Percentiles rank a stretch among this genome's conserved stretches.
Evolutionary conservation across 2,113 vertebrate species (phyloP).

Genomic region (Raja brachyura): DNA sequence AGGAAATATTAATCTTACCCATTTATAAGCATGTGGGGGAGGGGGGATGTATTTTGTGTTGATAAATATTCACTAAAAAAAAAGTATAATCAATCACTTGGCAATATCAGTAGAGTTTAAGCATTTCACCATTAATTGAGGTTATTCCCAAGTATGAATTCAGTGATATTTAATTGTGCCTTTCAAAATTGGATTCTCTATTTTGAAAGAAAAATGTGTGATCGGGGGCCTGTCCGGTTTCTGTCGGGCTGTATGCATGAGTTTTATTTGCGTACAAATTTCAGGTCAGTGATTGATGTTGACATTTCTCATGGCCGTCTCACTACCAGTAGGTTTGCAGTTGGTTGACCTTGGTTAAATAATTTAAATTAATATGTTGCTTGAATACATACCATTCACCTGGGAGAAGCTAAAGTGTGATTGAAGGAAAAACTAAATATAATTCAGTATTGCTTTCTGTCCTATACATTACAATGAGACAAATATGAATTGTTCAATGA

Average conservation of each 20-base stretch:
- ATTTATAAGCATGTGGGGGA: neutral
- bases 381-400: neutral
- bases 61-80: neutral
- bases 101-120: neutral
- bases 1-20: neutral
- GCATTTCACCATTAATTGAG: neutral
- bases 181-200: neutral
- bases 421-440: neutral
- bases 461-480: neutral
- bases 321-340: slow-evolving; percentile 11
- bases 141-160: neutral
- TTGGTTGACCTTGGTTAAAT: slow-evolving; percentile 21
- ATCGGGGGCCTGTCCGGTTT: neutral
- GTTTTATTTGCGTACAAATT: slow-evolving; percentile 25
- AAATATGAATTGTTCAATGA: neutral
- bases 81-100: neutral
- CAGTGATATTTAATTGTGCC: neutral
- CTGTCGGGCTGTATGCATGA: neutral
- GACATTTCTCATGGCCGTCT: neutral
- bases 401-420: neutral
- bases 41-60: neutral
- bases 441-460: neutral
- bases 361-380: slow-evolving; percentile 32
- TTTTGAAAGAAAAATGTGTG: slow-evolving; percentile 16
- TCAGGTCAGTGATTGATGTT: slow-evolving; percentile 9